Evolutionary conservation across 2,888 invertebrate genomes (phyloP).

Genomic region (Andrena bicolor): DNA sequence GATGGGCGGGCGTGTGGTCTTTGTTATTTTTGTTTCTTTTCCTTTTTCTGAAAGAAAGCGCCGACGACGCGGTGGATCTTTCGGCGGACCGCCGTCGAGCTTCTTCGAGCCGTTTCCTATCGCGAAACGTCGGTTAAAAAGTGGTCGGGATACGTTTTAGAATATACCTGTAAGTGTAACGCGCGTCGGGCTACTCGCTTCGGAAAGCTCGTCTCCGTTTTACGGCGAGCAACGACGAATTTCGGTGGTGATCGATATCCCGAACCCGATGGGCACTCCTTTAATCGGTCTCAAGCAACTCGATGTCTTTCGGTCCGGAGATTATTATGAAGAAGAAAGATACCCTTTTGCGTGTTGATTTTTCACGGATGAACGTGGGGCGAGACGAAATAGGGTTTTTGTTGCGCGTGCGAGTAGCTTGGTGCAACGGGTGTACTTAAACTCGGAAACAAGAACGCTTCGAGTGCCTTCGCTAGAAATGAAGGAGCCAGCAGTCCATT

Average conservation of each 20-base stretch:
- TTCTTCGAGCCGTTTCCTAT: slow-evolving; percentile 60
- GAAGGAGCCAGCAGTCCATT: not conserved
- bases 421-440: slow-evolving; percentile 1
- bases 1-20: slow-evolving; percentile 45
- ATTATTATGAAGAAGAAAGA: not conserved
- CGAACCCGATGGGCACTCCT: not conserved
- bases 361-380: not conserved
- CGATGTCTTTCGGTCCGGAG: not conserved
- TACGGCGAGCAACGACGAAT: slow-evolving; percentile 39
- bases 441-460: not conserved
- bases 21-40: not conserved
- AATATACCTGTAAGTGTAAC: slow-evolving; percentile 64
- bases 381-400: not conserved
- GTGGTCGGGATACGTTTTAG: slow-evolving; percentile 71
- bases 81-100: slow-evolving; percentile 54
- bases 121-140: slow-evolving; percentile 70
- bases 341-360: not conserved
- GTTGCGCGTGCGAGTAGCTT: not conserved
- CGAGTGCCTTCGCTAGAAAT: not conserved
- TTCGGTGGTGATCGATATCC: slow-evolving; percentile 17
- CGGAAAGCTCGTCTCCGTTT: not conserved
- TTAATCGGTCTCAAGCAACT: not conserved
- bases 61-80: slow-evolving; percentile 36
- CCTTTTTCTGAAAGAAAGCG: too few relatives aligned
- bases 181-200: slow-evolving; percentile 38